Conservation (phyloP, 2,888 invertebrate genomes). For the Fragum whitleyi region DNA sequence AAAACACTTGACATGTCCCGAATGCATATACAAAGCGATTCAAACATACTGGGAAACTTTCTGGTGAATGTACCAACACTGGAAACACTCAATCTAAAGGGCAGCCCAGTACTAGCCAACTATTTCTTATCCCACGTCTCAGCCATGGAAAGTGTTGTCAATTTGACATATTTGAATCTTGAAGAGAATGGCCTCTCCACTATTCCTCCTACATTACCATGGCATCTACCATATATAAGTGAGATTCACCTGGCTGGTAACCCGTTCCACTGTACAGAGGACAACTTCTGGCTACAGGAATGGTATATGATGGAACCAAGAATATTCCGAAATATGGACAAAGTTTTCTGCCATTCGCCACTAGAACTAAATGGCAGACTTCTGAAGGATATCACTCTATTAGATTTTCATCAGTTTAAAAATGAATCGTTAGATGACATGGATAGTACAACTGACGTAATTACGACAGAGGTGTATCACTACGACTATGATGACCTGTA, state of each 20-base stretch:
- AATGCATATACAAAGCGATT: constrained; percentile 48
- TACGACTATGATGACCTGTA: constrained; percentile 7
- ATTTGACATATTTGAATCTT: constrained; percentile 68
- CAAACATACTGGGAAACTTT: constrained; percentile 67
- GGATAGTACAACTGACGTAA: not conserved
- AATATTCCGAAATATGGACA: constrained; percentile 57
- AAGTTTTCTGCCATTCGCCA: constrained; percentile 67
- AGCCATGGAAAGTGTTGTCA: constrained; percentile 56
- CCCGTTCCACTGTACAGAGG: constrained; percentile 93
- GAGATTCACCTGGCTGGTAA: constrained; percentile 90
- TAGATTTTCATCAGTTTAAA: constrained; percentile 20
- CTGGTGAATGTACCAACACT: constrained; percentile 68
- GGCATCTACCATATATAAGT: constrained; percentile 60
- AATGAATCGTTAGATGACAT: not conserved
- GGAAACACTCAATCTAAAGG: constrained; percentile 62
- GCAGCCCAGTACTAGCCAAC: constrained; percentile 68
- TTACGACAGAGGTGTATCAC: not conserved
- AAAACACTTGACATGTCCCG: constrained; percentile 67
- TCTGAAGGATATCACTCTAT: constrained; percentile 46
- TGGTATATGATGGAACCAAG: constrained; percentile 67
- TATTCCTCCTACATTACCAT: constrained; percentile 58
- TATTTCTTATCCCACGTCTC: constrained; percentile 61
- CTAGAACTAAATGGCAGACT: constrained; percentile 55
- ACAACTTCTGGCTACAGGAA: constrained; percentile 91
- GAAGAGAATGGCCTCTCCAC: constrained; percentile 68